Evolutionary conservation across 2,888 invertebrate species (phyloP), one percentile per base, ranked within the genome.

Genomic region (Tiliacea aurago): DNA sequence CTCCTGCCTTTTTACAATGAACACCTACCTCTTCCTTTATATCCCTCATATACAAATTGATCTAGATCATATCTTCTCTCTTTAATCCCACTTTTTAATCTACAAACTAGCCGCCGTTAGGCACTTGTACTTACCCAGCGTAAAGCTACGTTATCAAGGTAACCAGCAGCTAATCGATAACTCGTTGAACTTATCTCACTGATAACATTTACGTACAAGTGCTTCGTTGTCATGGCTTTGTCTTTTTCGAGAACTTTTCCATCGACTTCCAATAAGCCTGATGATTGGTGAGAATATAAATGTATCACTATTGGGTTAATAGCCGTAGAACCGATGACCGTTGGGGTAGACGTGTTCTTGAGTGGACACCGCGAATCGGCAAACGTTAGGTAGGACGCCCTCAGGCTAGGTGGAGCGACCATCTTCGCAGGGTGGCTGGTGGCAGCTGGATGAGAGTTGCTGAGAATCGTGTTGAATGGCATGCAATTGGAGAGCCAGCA

Each of bases 111-210:
- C 64, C 64, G 28, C 18, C 55, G 2, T 13, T 53, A 28, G 28
- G 51, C 43, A 68, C n/a, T n/a, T 47, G 28, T 15, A 41, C n/a
- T 51, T n/a, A 18, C 55, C 45, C n/a, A 69, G 65, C 82, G 81
- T 73, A 23, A 71, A 70, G 47, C 28, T 59, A n/a, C 9, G 55
- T 66, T 82, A 74, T 78, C 78, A 41, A 2, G 64, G n/a, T 56
- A 80, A 49, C 59, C 67, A 64, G 69, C 65, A 62, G 61, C 61
- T 71, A 69, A 81, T 81, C 81, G 78, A 81, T 81, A 81, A 71
- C 65, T 81, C 33, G 81, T 78, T 71, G 65, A 82, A 41, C 18
- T 74, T 82, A 81, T 81, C 81, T 68, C 18, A 0, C 58, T 47
- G 80, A 80, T 80, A 80, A 80, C 33, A 69, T 62, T 65, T 51